phyloP scores from a whole-genome alignment of 2,888 invertebrate species.

The Terebella lapidaria region DNA sequence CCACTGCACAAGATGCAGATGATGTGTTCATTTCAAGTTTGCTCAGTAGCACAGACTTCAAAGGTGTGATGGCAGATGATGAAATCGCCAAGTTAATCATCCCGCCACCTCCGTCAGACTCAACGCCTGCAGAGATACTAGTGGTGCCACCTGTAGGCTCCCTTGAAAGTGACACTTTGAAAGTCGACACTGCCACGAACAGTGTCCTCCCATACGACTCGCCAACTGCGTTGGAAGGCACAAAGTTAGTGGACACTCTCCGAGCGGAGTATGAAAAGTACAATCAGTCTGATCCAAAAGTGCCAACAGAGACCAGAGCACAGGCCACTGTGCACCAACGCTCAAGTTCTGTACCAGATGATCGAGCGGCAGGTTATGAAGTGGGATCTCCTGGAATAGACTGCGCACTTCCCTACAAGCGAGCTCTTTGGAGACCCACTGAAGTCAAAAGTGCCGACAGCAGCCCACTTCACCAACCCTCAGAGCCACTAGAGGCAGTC shows the following conservation, averaged over 20 bases:
- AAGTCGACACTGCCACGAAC: not conserved
- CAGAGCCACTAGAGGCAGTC: constrained; percentile 6
- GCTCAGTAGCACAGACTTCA: not conserved
- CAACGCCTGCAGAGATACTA: constrained; percentile 28
- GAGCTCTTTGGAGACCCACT: constrained; percentile 4
- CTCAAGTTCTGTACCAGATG: not conserved
- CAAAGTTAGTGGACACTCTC: not conserved
- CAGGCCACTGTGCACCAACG: not conserved
- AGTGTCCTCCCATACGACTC: not conserved
- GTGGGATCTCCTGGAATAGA: not conserved
- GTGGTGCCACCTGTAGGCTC: constrained; percentile 31
- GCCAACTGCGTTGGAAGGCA: not conserved
- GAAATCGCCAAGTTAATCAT: constrained; percentile 38
- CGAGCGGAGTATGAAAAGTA: not conserved
- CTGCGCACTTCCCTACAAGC: not conserved
- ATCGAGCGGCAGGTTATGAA: not conserved
- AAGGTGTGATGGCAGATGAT: constrained; percentile 24
- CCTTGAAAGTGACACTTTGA: not conserved
- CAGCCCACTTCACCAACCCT: constrained; percentile 12
- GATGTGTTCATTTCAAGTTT: not conserved
- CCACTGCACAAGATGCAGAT: not conserved
- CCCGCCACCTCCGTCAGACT: constrained; percentile 35
- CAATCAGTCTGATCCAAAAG: not conserved
- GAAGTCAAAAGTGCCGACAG: constrained; percentile 14
- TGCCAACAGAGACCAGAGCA: not conserved